phyloP scores from a whole-genome alignment of 2,888 invertebrate species.

The Scrobipalpa atriplicella region DNA sequence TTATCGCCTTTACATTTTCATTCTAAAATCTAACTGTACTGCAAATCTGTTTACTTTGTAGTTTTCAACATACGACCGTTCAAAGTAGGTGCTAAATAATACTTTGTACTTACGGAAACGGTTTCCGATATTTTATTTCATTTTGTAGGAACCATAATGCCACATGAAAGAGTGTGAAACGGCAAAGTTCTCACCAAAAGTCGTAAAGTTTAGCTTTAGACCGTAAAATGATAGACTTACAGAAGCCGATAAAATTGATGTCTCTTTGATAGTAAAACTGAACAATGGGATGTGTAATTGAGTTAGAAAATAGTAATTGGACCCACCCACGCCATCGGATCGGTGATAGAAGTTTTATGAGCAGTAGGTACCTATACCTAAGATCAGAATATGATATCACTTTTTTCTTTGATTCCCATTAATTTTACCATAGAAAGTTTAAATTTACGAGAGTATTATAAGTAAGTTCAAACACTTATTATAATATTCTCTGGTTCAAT shows the following conservation, averaged over 20 bases:
- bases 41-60: neutral
- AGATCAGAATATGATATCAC: no score
- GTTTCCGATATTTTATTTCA: neutral
- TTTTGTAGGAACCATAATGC: neutral
- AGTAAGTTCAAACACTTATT: no score
- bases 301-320: neutral
- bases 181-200: neutral
- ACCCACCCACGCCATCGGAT: neutral
- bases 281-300: neutral
- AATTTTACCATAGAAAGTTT: no score
- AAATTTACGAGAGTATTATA: no score
- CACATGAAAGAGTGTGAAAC: neutral
- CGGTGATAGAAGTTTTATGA: neutral
- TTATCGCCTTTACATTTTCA: neutral
- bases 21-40: conserved; percentile 1
- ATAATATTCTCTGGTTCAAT: no score
- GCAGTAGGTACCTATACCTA: no score
- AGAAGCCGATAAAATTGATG: conserved; percentile 2
- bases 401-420: no score
- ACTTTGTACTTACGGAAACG: neutral
- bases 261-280: neutral
- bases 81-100: neutral
- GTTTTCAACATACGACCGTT: neutral
- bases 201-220: conserved; percentile 1
- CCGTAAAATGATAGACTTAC: conserved; percentile 8